Base-by-base conservation (phyloP, 2,797 vertebrate genomes). In the Heterohyrax brucei region DNA sequence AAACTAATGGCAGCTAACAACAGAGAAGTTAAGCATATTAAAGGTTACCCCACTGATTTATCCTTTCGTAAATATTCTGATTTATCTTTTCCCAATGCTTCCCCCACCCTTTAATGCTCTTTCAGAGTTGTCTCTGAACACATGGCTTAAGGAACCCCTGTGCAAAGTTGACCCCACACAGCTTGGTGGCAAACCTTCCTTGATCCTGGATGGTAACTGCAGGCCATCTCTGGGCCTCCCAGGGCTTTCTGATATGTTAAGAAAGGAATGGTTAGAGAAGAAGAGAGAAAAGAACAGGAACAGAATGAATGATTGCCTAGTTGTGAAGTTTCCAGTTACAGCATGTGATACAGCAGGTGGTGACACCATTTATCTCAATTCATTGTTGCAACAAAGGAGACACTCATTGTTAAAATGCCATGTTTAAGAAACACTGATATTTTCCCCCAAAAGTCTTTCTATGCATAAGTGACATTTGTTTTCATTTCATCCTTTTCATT, bases 1-100 rank as follows among this genome's bases (percentile, higher is more conserved):
- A 2, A 16, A 56, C 53, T 56, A 16, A 56, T 16, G 13, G 53
- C 53, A 56, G 53, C 59, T 22, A 61, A 13, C 16, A 59, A 19
- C 59, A 53, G 70, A 73, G 56, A 79, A 77, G 44, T 44, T 18
- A 33, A 48, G 18, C 18, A 33, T 4, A 48, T 59, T 46, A 39
- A 18, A 68, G 10, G n/a, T 22, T 10, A 1, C 10, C 10, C 13
- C 28, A 3, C n/a, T 18, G n/a, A 19, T 1, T 2, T 10, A 6
- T 2, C 6, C 26, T 59, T 64, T 89, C 7, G 26, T 81, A 75
- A 48, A 28, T 30, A 19, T 39, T 50, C n/a, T 46, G 10, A 0
- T 1, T 56, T 12, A 8, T 10, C 44, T 64, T 30, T 48, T 19
- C 26, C 24, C 50, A 21, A 4, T 22, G 39, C 9, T 1, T 33